phyloP scores from a whole-genome alignment of 2,113 vertebrate genomes.

The Gasterosteus aculeatus region DNA sequence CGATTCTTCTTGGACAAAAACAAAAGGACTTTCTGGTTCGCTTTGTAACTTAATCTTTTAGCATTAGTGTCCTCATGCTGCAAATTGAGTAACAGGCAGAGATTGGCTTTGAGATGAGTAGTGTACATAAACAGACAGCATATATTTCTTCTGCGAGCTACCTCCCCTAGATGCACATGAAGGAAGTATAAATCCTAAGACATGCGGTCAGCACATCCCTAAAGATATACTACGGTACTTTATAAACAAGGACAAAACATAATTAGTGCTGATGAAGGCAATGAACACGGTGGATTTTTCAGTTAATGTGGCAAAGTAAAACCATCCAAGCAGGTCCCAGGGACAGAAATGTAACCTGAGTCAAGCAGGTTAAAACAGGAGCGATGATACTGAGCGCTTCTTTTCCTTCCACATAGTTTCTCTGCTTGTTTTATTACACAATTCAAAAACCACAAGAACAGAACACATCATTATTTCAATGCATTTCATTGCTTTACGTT shows the following conservation, averaged over 20 bases:
- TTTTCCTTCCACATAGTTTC: background rate
- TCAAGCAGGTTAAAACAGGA: background rate
- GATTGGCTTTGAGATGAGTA: constrained; percentile 2
- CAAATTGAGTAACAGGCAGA: background rate
- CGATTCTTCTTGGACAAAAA: constrained; percentile 31
- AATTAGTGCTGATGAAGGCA: background rate
- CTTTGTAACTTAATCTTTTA: constrained; percentile 35
- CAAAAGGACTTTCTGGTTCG: constrained; percentile 17
- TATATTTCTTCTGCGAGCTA: background rate
- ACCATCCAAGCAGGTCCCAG: background rate
- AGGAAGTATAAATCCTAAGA: background rate
- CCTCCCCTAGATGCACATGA: background rate
- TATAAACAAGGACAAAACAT: background rate
- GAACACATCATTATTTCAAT: background rate
- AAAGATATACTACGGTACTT: background rate
- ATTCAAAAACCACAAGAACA: background rate
- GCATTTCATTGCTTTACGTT: background rate
- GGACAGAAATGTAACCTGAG: background rate
- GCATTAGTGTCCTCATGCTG: constrained; percentile 35
- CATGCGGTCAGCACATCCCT: background rate
- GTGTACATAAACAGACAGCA: background rate
- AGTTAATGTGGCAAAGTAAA: background rate
- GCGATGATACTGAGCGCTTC: background rate
- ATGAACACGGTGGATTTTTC: background rate
- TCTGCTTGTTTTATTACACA: background rate